Conservation (phyloP, 1,140 invertebrate species). For the Drosophila micromelanica region DNA sequence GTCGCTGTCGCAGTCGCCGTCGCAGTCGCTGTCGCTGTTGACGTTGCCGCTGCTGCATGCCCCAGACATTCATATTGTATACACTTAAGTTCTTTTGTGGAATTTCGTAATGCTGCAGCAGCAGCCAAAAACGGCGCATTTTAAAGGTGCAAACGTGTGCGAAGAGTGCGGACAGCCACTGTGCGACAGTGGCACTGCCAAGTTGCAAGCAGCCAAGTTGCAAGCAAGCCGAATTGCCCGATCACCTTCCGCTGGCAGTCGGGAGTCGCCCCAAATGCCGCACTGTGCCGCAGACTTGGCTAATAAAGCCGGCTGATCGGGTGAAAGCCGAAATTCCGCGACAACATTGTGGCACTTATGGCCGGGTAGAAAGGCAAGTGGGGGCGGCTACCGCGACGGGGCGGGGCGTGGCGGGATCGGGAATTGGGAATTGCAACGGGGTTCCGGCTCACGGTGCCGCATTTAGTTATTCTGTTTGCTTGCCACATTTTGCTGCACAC, state of each 20-base stretch:
- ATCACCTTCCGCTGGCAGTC: conserved; percentile 25
- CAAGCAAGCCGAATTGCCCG: conserved; percentile 24
- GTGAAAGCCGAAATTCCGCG: conserved; percentile 78
- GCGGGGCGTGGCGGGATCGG: neutral
- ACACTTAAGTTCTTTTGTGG: conserved; percentile 75
- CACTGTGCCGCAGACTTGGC: conserved; percentile 62
- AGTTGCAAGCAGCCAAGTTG: neutral
- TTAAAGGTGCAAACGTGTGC: conserved; percentile 50
- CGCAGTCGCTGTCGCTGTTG: conserved; percentile 17
- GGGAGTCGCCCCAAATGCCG: conserved; percentile 4
- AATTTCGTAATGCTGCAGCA: conserved; percentile 61
- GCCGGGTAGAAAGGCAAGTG: conserved; percentile 44
- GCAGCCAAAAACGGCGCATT: conserved; percentile 61
- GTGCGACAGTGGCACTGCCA: neutral
- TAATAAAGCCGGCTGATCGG: conserved; percentile 79
- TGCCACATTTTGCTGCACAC: conserved; percentile 46
- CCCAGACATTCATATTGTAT: conserved; percentile 80
- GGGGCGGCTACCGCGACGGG: neutral
- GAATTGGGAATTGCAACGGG: neutral
- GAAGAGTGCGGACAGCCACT: neutral
- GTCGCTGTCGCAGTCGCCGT: conserved; percentile 6
- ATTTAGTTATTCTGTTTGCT: conserved; percentile 78
- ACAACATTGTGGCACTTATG: conserved; percentile 71
- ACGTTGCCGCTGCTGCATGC: conserved; percentile 48
- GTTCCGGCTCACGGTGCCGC: conserved; percentile 17